phyloP scores from a whole-genome alignment of 2,113 vertebrate species.

The Emydura subglobosa region DNA sequence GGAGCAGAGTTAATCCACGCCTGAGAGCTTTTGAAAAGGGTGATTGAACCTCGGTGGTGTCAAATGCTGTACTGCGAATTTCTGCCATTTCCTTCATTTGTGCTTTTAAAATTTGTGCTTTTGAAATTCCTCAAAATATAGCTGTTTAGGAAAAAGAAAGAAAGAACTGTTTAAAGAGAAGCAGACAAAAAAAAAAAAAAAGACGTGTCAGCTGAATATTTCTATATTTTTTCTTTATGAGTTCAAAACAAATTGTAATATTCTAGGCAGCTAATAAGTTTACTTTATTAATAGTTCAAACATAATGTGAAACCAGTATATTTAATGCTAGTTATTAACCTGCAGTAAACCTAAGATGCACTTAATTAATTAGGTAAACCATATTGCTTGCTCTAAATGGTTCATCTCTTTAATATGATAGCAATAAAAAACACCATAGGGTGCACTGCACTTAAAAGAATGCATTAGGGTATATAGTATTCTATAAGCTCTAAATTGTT shows the following conservation, averaged over 20 bases:
- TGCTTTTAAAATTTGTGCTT: neutral
- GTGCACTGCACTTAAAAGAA: constrained; percentile 33
- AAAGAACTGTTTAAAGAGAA: neutral
- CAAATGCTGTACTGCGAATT: neutral
- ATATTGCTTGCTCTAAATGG: constrained; percentile 37
- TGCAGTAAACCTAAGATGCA: constrained; percentile 57
- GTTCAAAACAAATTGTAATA: constrained; percentile 45
- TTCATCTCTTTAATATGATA: constrained; percentile 41
- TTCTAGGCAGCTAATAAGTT: constrained; percentile 41
- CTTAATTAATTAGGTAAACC: constrained; percentile 68
- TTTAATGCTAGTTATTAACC: constrained; percentile 70
- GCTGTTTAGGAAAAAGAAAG: neutral
- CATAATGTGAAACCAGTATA: constrained; percentile 56
- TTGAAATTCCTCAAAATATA: neutral
- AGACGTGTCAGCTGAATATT: neutral
- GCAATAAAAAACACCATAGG: constrained; percentile 41
- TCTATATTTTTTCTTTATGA: constrained; percentile 31
- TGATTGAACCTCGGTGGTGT: neutral
- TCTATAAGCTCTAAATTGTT: constrained; percentile 51
- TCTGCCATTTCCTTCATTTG: neutral
- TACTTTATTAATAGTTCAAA: constrained; percentile 67
- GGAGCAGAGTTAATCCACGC: neutral
- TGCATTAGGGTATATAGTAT: neutral
- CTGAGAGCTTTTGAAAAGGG: neutral
- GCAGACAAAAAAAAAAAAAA: neutral